phyloP scores from a whole-genome alignment of 2,113 vertebrate genomes.

The Cardinalis cardinalis region DNA sequence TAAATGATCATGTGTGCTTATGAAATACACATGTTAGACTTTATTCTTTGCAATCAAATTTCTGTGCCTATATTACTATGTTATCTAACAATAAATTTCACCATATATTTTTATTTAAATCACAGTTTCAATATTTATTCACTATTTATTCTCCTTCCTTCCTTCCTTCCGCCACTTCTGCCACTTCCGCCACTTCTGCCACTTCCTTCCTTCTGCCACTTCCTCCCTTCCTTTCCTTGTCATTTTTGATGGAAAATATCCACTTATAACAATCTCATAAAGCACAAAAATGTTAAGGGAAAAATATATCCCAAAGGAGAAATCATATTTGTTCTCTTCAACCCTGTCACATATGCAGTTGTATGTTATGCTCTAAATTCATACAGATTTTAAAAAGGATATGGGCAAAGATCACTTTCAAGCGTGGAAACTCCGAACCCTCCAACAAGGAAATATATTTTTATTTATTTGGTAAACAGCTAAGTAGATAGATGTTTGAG shows the following conservation, averaged over 20 bases:
- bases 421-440: neutral
- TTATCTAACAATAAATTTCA: neutral
- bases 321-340: neutral
- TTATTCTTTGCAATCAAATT: neutral
- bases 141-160: neutral
- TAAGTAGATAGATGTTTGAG: neutral
- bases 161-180: neutral
- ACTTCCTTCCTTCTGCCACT: neutral
- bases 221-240: neutral
- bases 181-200: too few species aligned
- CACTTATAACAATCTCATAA: neutral
- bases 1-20: neutral
- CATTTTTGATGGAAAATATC: neutral
- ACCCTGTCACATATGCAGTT: neutral
- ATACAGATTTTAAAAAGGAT: neutral
- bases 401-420: rapidly evolving
- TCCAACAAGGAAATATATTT: rapidly evolving
- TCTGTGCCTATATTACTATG: neutral
- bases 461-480: neutral
- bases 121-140: neutral
- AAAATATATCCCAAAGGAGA: neutral
- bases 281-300: neutral
- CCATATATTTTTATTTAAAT: neutral
- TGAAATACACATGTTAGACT: neutral
- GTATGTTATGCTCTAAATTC: rapidly evolving